These are phyloP conservation scores for Liasis olivaceus DNA, from an alignment of 2,797 vertebrate species.

Conservation along the genomic window DNA sequence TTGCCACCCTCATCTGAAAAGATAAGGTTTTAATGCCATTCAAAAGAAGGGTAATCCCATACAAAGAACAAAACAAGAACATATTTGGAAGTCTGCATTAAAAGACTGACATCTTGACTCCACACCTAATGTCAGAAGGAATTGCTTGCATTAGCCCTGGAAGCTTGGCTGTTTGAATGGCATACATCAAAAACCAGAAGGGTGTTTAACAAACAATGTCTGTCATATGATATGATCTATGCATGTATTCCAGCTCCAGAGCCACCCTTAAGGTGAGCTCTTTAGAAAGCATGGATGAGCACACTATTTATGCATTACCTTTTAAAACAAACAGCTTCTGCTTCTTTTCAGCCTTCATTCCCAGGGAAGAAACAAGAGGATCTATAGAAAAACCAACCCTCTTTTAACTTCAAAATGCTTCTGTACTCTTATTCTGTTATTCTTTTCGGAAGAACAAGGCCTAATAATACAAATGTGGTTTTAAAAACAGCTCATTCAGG, in stretches of 20 bases:
- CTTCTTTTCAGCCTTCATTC: conserved; percentile 42
- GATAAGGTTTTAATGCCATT: background rate
- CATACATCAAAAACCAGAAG: conserved; percentile 57
- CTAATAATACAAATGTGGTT: background rate
- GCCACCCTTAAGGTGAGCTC: conserved; percentile 56
- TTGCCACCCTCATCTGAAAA: background rate
- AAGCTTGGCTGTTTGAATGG: conserved; percentile 36
- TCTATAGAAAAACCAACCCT: background rate
- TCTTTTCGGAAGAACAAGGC: background rate
- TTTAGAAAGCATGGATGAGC: conserved; percentile 62
- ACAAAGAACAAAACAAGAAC: conserved; percentile 17
- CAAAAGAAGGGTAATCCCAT: conserved; percentile 1
- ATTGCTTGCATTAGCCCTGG: conserved; percentile 39
- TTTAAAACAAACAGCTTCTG: conserved; percentile 55
- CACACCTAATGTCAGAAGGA: conserved; percentile 49
- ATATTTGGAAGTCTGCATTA: conserved; percentile 43
- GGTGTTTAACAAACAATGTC: conserved; percentile 46
- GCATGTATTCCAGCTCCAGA: conserved; percentile 50
- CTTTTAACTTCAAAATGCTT: background rate
- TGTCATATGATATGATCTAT: conserved; percentile 60
- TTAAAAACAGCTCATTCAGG: background rate
- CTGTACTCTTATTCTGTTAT: background rate
- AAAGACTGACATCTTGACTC: conserved; percentile 35
- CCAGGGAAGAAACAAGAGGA: background rate
- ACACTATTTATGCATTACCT: conserved; percentile 48